These are phyloP conservation scores for Pachypanchax playfairii DNA, from an alignment of 2,113 vertebrate species.

Conservation along the genomic window DNA sequence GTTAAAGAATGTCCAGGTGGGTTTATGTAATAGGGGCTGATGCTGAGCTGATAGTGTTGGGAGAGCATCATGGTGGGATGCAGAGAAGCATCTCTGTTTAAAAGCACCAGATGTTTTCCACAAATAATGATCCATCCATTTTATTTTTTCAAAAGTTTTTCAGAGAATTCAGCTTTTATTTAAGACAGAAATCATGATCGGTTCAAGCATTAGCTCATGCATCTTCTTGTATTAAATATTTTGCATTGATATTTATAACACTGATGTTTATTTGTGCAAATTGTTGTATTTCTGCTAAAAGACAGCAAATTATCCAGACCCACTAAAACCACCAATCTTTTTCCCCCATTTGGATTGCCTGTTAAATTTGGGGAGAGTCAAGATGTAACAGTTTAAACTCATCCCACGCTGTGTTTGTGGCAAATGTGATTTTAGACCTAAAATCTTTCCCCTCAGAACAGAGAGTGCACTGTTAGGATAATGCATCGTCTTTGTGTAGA, in stretches of 20 bases:
- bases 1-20: slow-evolving; percentile 60
- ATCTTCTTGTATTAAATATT: neutral
- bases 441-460: no score
- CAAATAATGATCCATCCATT: slow-evolving; percentile 37
- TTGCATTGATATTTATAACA: no score
- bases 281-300: neutral
- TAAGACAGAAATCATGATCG: slow-evolving; percentile 48
- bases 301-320: no score
- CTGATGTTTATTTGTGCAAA: neutral
- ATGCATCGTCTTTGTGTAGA: no score
- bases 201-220: slow-evolving; percentile 6
- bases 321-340: no score
- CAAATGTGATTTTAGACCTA: no score
- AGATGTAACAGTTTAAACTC: no score
- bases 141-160: slow-evolving; percentile 52
- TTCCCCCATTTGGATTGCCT: no score
- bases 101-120: slow-evolving; percentile 39
- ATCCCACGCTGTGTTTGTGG: no score
- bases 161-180: slow-evolving; percentile 63
- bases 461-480: no score
- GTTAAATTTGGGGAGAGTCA: no score
- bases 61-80: slow-evolving; percentile 42
- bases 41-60: slow-evolving; percentile 53
- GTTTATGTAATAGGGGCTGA: slow-evolving; percentile 75
- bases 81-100: slow-evolving; percentile 28